Conservation (phyloP, 2,797 vertebrate species). For the Acrossocheilus fasciatus region DNA sequence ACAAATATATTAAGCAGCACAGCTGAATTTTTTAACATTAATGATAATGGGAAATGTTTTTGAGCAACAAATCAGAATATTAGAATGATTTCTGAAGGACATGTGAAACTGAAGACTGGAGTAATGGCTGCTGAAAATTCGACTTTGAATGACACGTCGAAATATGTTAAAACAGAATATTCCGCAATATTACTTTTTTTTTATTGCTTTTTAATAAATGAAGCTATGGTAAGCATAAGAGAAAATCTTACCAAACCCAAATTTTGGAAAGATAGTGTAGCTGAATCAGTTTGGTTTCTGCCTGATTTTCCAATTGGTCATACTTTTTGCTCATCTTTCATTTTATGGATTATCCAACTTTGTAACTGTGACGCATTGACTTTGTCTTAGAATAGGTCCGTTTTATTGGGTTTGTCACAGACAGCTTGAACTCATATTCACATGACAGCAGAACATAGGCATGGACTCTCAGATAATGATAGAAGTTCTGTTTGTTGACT, state of each 20-base stretch:
- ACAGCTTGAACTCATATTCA: not conserved
- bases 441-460: constrained; percentile 8
- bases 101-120: no score
- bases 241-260: not conserved
- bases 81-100: no score
- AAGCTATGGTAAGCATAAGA: not conserved
- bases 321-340: not conserved
- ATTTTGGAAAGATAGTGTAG: not conserved
- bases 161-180: not conserved
- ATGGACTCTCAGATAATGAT: not conserved
- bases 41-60: no score
- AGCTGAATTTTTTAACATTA: no score
- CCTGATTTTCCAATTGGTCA: not conserved
- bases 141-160: no score
- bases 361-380: not conserved
- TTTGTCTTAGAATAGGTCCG: not conserved
- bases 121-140: no score
- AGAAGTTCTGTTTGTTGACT: not conserved
- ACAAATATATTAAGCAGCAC: no score
- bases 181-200: not conserved
- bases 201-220: not conserved
- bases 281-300: not conserved
- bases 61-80: no score
- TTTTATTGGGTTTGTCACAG: constrained; percentile 22
- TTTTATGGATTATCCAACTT: not conserved